phyloP scores from a whole-genome alignment of 2,888 invertebrate species.

The Phaedon cochleariae region DNA sequence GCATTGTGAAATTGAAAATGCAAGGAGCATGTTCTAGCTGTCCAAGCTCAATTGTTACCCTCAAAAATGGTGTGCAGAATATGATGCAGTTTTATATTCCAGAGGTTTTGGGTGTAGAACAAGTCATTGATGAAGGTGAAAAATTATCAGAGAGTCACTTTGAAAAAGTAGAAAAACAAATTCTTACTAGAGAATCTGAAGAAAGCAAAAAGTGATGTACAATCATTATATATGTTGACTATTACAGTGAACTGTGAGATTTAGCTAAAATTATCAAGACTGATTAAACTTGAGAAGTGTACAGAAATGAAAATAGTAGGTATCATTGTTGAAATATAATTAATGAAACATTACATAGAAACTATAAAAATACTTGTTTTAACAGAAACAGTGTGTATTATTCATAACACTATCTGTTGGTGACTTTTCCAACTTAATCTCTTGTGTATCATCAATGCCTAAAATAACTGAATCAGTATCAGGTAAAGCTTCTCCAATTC shows the following conservation, averaged over 20 bases:
- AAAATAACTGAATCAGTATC: constrained; percentile 67
- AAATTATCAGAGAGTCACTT: constrained; percentile 81
- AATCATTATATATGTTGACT: no score
- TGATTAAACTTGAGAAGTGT: no score
- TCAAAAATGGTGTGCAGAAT: constrained; percentile 98
- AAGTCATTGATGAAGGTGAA: constrained; percentile 85
- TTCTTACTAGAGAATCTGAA: constrained; percentile 33
- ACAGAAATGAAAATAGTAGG: no score
- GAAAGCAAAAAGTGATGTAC: no score
- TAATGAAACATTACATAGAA: no score
- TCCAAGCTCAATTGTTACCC: constrained; percentile 96
- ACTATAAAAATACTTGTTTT: background rate
- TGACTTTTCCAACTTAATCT: constrained; percentile 32
- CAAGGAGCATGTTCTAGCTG: constrained; percentile 98
- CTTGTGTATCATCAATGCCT: constrained; percentile 24
- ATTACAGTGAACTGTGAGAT: no score
- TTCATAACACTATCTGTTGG: constrained; percentile 10
- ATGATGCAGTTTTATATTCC: constrained; percentile 99
- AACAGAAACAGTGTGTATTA: constrained; percentile 12
- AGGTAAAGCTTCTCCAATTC: constrained; percentile 92
- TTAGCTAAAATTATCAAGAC: no score
- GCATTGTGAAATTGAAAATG: constrained; percentile 93
- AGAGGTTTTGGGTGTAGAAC: constrained; percentile 89
- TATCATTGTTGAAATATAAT: no score
- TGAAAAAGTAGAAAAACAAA: constrained; percentile 60